phyloP scores from a whole-genome alignment of 1,140 invertebrate genomes.

The Drosophila varians region DNA sequence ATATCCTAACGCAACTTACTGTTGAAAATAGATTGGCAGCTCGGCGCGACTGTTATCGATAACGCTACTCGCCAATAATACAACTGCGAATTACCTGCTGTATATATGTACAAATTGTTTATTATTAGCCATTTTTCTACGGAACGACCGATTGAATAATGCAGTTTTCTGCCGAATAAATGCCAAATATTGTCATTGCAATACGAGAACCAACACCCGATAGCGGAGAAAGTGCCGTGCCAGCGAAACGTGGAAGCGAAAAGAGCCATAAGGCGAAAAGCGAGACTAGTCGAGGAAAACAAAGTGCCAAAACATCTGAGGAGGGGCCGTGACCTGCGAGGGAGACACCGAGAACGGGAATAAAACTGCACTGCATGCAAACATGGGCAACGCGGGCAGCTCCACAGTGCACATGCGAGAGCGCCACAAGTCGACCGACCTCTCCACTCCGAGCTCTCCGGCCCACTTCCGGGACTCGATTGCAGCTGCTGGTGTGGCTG shows the following conservation, averaged over 20 bases:
- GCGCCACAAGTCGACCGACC: slow-evolving; percentile 80
- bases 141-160: slow-evolving; percentile 73
- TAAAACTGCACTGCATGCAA: slow-evolving; percentile 24
- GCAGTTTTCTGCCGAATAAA: slow-evolving; percentile 44
- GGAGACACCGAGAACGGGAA: slow-evolving; percentile 21
- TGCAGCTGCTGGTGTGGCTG: slow-evolving; percentile 20
- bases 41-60: background rate
- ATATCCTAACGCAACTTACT: background rate
- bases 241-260: slow-evolving; percentile 31
- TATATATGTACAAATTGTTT: slow-evolving; percentile 63
- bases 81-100: slow-evolving; percentile 33
- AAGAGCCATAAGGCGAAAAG: slow-evolving; percentile 9
- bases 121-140: slow-evolving; percentile 75
- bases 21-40: background rate
- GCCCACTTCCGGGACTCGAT: slow-evolving; percentile 75
- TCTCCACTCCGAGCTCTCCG: slow-evolving; percentile 78
- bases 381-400: slow-evolving; percentile 82
- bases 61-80: background rate
- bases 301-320: slow-evolving; percentile 60
- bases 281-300: slow-evolving; percentile 35
- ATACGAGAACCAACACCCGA: slow-evolving; percentile 9
- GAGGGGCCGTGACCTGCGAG: slow-evolving; percentile 33
- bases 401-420: slow-evolving; percentile 76
- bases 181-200: slow-evolving; percentile 46
- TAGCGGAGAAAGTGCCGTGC: slow-evolving; percentile 10